phyloP scores from a whole-genome alignment of 2,888 invertebrate genomes.

The Masnerella sp. region DNA sequence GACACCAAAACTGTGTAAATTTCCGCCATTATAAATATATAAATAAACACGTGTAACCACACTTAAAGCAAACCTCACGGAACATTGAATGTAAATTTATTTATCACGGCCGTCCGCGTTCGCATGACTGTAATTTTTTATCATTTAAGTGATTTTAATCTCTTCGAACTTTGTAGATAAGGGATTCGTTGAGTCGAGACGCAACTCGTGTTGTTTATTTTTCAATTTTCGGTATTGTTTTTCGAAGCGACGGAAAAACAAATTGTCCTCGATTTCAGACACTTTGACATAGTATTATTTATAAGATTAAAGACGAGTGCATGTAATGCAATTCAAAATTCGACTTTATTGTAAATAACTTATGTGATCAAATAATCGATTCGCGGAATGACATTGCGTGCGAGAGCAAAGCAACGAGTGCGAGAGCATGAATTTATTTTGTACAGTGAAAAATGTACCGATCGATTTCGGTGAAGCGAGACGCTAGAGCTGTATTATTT shows the following conservation, averaged over 20 bases:
- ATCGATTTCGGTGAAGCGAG: conserved; percentile 37
- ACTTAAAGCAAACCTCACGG: conserved; percentile 26
- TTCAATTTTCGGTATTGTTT: conserved; percentile 8
- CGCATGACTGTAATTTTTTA: conserved; percentile 42
- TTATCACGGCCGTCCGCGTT: conserved; percentile 53
- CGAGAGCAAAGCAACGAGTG: conserved; percentile 9
- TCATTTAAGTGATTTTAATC: conserved; percentile 30
- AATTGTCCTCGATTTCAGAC: conserved; percentile 37
- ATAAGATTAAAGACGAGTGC: conserved; percentile 45
- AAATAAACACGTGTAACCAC: conserved; percentile 24
- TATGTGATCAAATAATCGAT: conserved; percentile 49
- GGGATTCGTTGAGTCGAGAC: conserved; percentile 3
- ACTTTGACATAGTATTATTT: conserved; percentile 57
- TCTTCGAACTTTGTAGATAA: too few relatives aligned
- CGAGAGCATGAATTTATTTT: conserved; percentile 55
- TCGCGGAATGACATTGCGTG: background rate
- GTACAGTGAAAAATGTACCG: conserved; percentile 54
- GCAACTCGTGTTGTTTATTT: background rate
- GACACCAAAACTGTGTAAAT: conserved; percentile 26
- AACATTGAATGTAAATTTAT: conserved; percentile 49
- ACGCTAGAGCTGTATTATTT: conserved; percentile 20
- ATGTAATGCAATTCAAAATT: conserved; percentile 45
- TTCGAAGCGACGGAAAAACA: background rate
- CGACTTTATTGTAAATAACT: conserved; percentile 56
- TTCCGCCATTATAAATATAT: conserved; percentile 17